phyloP scores from a whole-genome alignment of 2,888 invertebrate genomes.

The Oasisia sp. region DNA sequence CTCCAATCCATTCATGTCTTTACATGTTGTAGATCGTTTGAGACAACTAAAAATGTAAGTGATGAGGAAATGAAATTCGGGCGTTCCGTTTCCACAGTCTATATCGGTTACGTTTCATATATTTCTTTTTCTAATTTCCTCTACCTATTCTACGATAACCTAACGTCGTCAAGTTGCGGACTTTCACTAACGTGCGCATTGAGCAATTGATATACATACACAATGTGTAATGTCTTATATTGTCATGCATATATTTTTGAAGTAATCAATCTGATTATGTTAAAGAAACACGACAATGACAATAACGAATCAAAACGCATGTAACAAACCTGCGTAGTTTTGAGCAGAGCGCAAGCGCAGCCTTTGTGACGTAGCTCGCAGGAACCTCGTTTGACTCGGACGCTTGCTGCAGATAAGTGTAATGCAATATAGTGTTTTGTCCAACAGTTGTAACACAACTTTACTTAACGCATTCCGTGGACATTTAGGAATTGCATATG shows the following conservation, averaged over 20 bases:
- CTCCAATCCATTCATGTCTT: background rate
- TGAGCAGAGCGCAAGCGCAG: conserved; percentile 56
- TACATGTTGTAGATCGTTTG: background rate
- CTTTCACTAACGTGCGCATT: background rate
- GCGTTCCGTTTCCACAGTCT: background rate
- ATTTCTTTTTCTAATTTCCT: too few relatives aligned
- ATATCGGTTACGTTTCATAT: too few relatives aligned
- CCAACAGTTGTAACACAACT: background rate
- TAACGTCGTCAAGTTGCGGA: too few relatives aligned
- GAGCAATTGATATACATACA: background rate
- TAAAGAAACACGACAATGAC: background rate
- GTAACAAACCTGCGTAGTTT: conserved; percentile 44
- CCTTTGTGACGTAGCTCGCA: conserved; percentile 51
- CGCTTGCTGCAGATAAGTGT: conserved; percentile 45
- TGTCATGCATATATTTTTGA: background rate
- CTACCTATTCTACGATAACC: too few relatives aligned
- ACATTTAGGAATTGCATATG: too few relatives aligned
- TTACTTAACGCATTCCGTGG: too few relatives aligned
- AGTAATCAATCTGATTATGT: background rate
- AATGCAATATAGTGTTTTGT: background rate
- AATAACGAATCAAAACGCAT: background rate
- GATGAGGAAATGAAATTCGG: background rate
- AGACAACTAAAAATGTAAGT: background rate
- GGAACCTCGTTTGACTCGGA: conserved; percentile 58
- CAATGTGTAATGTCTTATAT: background rate